phyloP scores from a whole-genome alignment of 2,888 invertebrate species.

The Alentia gelatinosa region DNA sequence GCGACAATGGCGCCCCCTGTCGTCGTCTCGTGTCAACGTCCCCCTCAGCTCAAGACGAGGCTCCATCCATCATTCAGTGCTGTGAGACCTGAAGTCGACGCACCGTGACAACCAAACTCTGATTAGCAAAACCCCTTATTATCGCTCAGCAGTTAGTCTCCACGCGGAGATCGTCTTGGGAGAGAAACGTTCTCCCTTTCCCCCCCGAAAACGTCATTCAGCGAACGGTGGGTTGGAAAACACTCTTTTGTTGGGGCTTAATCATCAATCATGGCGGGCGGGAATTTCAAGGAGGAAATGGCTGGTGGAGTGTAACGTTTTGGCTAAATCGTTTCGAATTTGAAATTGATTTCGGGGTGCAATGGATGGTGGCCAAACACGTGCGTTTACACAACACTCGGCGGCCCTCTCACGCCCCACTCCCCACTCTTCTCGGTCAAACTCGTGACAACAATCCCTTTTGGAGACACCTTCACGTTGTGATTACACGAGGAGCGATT shows the following conservation, averaged over 20 bases:
- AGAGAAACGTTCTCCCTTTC: neutral
- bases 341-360: conserved; percentile 32
- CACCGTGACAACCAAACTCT: conserved; percentile 6
- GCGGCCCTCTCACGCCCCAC: neutral
- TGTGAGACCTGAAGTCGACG: neutral
- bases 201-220: neutral
- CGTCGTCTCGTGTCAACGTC: neutral
- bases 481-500: no score
- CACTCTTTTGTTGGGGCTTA: neutral
- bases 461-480: no score
- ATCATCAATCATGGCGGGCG: conserved; percentile 20
- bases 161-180: no score
- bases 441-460: neutral
- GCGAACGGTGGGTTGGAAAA: neutral
- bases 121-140: conserved; percentile 12
- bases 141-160: neutral
- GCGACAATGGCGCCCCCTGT: neutral
- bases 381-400: neutral
- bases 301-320: neutral
- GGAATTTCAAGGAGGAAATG: neutral
- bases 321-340: conserved; percentile 26
- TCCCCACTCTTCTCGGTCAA: neutral
- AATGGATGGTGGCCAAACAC: conserved; percentile 29
- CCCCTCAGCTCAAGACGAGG: neutral
- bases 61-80: neutral